Evolutionary conservation across 2,113 vertebrate species (phyloP), one percentile per base, ranked within the genome.

Genomic region (Brachyistius frenatus): DNA sequence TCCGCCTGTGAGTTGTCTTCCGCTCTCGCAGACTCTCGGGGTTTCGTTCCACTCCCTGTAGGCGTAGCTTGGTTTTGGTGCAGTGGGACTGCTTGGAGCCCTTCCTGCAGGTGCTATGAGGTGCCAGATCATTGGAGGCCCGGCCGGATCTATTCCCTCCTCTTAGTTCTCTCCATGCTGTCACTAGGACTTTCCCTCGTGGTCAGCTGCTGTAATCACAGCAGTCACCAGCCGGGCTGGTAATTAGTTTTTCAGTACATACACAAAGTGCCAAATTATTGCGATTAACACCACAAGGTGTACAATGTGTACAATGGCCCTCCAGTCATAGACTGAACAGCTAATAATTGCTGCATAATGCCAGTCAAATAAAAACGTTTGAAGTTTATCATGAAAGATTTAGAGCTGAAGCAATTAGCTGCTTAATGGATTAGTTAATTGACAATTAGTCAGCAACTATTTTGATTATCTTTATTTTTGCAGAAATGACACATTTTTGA

Each of bases 101-200:
- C 23, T 23, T 23, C 23, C 23, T 23, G 23, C 1, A 4, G 7
- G n/a, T 71, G 46, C 56, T 9, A 50, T 36, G 50, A n/a, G 72
- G 13, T 13, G 9, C 49, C 30, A 66, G 9, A 52, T 30, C 37
- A 46, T 5, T 2, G 0, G 50, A 5, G 36, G 1, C 61, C 33
- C 33, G 11, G 6, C 52, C 52, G 68, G 68, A 61, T 66, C 60
- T 73, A 15, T 72, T 73, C 7, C 76, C 76, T 71, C 60, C 55
- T 30, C 23, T 23, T 23, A 23, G 62, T 3, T 73, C 46, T 60
- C 7, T 66, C 61, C 68, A 60, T 0, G 46, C 68, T 35, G 54
- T 46, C 46, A 66, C 68, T 23, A 1, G 3, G 61, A 23, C 33
- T 68, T 72, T 79, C 44, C 67, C 16, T 4, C 23, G 23, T 23